These are phyloP conservation scores for Theodoxus fluviatilis DNA, from an alignment of 2,888 invertebrate species.

Conservation along the genomic window DNA sequence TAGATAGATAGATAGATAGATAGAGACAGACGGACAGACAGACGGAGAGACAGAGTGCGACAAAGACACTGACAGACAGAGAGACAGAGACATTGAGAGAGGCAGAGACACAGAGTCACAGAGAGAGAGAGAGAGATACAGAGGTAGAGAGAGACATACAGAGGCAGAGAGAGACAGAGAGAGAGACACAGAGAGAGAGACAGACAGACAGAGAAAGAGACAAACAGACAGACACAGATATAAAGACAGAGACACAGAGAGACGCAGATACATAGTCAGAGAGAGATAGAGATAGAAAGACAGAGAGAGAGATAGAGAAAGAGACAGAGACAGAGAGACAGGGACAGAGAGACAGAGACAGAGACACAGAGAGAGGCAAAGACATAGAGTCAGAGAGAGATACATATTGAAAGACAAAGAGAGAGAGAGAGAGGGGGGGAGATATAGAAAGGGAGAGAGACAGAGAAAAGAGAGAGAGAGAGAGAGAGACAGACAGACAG, in stretches of 20 bases:
- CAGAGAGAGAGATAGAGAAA: not conserved
- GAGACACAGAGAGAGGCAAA: not conserved
- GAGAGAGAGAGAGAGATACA: not conserved
- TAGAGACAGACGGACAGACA: not conserved
- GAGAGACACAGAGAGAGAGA: too few species aligned
- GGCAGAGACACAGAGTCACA: not conserved
- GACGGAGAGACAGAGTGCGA: not conserved
- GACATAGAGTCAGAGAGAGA: not conserved
- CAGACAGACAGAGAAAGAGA: not conserved
- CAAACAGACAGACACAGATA: slow-evolving; percentile 2
- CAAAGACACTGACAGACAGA: not conserved
- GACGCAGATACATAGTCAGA: not conserved
- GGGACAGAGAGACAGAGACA: not conserved
- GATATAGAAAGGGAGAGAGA: not conserved
- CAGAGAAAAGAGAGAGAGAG: not conserved
- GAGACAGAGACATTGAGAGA: not conserved
- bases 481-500: slow-evolving; percentile 2
- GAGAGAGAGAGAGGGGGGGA: not conserved
- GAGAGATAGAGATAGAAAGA: not conserved
- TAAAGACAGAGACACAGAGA: not conserved
- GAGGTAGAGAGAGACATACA: not conserved
- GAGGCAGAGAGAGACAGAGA: not conserved
- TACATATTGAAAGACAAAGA: not conserved
- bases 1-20: not conserved
- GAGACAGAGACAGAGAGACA: not conserved